Percentiles rank a stretch among this genome's conserved stretches.
phyloP scores from a whole-genome alignment of 2,113 vertebrate genomes.

The Puntigrus tetrazona region DNA sequence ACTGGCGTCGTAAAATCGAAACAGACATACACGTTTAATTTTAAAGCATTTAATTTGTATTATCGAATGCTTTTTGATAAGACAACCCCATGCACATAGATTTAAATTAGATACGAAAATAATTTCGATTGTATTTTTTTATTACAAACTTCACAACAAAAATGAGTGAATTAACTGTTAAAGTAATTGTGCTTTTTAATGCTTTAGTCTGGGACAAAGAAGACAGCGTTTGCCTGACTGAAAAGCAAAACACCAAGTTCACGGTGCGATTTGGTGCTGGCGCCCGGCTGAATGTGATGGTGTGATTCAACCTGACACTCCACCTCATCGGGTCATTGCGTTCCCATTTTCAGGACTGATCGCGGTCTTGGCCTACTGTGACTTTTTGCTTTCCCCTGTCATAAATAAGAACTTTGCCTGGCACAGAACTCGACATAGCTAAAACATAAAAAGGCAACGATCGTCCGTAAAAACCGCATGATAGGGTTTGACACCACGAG shows the following conservation, averaged over 20 bases:
- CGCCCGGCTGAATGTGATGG: slow-evolving; percentile 60
- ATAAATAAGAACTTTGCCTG: slow-evolving; percentile 55
- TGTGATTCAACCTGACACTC: slow-evolving; percentile 75
- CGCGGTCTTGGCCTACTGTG: slow-evolving; percentile 70
- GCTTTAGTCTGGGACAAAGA: background rate
- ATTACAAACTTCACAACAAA: background rate
- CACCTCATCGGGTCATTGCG: slow-evolving; percentile 69
- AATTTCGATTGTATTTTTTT: background rate
- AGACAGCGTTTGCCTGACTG: background rate
- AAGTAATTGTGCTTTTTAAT: background rate
- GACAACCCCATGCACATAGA: background rate
- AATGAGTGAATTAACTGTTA: background rate
- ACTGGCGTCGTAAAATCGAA: background rate
- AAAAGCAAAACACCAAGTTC: slow-evolving; percentile 44
- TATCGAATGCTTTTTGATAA: background rate
- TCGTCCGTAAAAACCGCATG: background rate
- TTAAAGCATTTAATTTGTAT: background rate
- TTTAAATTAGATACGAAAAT: background rate
- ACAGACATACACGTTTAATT: background rate
- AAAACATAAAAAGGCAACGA: background rate
- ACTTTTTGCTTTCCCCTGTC: slow-evolving; percentile 60
- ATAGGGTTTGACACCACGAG: slow-evolving; percentile 8
- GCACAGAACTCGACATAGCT: slow-evolving; percentile 49
- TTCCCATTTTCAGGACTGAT: slow-evolving; percentile 61
- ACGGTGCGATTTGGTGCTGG: slow-evolving; percentile 31